A percentile compares a stretch with the other conserved stretches of the same genome.
Conservation (phyloP, 2,113 vertebrate species). For the Enhydra lutris region DNA sequence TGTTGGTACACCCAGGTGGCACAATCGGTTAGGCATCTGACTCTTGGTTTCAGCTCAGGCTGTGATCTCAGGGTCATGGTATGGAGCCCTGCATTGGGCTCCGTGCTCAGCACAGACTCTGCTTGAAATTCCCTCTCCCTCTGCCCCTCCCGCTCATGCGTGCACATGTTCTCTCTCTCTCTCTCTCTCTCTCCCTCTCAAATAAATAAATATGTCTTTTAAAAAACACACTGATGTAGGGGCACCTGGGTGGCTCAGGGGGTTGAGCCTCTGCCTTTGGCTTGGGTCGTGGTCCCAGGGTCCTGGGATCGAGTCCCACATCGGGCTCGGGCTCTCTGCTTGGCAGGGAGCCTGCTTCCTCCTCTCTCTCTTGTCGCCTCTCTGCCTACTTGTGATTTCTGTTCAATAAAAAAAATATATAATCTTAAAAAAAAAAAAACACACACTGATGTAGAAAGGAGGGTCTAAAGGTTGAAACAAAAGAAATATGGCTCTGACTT, state of each 20-base stretch:
- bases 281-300: too few relatives aligned
- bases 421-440: too few relatives aligned
- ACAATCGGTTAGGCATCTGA: neutral
- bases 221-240: neutral
- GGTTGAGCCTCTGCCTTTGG: too few relatives aligned
- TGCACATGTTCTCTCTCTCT: neutral
- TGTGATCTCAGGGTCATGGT: neutral
- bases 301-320: too few relatives aligned
- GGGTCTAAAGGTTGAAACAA: neutral
- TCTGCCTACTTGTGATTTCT: too few relatives aligned
- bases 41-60: neutral
- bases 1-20: neutral
- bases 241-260: too few relatives aligned
- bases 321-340: too few relatives aligned
- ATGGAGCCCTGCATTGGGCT: neutral
- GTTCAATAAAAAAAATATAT: too few relatives aligned
- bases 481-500: constrained; percentile 1
- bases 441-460: neutral
- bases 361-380: too few relatives aligned
- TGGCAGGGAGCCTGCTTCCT: too few relatives aligned
- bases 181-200: neutral
- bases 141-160: neutral
- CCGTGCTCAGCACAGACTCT: neutral
- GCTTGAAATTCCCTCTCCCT: neutral
- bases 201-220: neutral